These are phyloP conservation scores for Serranus cabrilla DNA, from an alignment of 2,797 vertebrate species.

Conservation along the genomic window DNA sequence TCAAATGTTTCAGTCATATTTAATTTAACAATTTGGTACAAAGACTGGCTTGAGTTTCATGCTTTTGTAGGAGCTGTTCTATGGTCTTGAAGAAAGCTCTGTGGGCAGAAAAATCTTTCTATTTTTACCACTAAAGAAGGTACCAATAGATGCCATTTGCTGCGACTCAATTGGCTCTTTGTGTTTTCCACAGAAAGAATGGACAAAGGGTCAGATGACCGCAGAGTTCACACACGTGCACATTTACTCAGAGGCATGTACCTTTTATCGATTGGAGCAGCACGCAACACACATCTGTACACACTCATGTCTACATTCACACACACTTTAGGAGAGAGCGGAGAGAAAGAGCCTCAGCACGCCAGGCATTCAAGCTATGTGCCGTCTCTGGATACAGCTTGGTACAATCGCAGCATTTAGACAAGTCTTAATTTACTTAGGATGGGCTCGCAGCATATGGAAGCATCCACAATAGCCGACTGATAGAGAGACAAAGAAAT, in stretches of 20 bases:
- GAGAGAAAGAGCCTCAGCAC: constrained; percentile 68
- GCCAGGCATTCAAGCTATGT: constrained; percentile 84
- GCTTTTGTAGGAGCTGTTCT: constrained; percentile 41
- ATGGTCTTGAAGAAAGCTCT: constrained; percentile 43
- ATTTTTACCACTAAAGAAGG: constrained; percentile 51
- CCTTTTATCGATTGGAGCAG: constrained; percentile 73
- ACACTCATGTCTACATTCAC: constrained; percentile 52
- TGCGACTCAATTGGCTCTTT: constrained; percentile 60
- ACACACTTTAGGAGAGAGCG: constrained; percentile 50
- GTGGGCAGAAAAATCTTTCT: constrained; percentile 35
- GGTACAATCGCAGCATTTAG: constrained; percentile 92
- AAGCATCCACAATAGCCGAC: constrained; percentile 91
- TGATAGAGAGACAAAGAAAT: constrained; percentile 95
- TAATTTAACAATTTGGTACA: constrained; percentile 31
- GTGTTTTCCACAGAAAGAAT: constrained; percentile 63
- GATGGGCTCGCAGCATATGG: constrained; percentile 90
- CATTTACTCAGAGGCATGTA: constrained; percentile 70
- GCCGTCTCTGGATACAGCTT: constrained; percentile 76
- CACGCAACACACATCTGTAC: constrained; percentile 58
- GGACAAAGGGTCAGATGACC: constrained; percentile 70
- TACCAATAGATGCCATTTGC: constrained; percentile 58
- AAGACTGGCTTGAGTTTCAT: constrained; percentile 10
- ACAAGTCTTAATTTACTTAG: constrained; percentile 92
- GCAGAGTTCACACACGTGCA: constrained; percentile 59
- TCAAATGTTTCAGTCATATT: constrained; percentile 40